Conservation (phyloP, 23 tunicate genomes). For the Halocynthia roretzi region DNA sequence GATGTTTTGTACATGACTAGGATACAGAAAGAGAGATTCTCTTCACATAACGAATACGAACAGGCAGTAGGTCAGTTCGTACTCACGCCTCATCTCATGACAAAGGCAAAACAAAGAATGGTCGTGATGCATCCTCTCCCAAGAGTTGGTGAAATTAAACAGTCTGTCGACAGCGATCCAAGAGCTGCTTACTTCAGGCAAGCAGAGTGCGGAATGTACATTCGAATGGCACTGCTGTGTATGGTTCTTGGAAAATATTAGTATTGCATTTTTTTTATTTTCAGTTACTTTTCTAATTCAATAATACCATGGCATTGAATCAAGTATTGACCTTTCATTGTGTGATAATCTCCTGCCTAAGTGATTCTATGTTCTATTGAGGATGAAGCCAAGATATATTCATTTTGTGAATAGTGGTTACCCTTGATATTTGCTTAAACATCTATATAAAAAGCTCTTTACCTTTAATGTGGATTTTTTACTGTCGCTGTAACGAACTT, state of each 20-base stretch:
- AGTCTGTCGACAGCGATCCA: conserved; percentile 87
- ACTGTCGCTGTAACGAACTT: too few species aligned
- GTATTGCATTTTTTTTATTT: too few species aligned
- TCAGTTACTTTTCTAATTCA: too few species aligned
- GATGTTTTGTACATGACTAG: conserved; percentile 93
- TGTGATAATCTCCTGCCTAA: too few species aligned
- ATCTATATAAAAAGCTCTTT: too few species aligned
- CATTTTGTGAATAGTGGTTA: too few species aligned
- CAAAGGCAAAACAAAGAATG: conserved; percentile 81
- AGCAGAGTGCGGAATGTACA: conserved; percentile 82
- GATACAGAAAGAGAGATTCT: conserved; percentile 72
- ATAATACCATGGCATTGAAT: too few species aligned
- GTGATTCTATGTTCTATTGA: too few species aligned
- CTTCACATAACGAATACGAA: conserved; percentile 39
- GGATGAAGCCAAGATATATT: too few species aligned
- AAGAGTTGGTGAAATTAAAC: conserved; percentile 60
- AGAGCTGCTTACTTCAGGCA: conserved; percentile 93
- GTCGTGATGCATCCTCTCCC: conserved; percentile 95
- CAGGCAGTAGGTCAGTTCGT: conserved; percentile 51
- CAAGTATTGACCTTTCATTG: too few species aligned
- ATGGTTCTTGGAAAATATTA: conserved; percentile 66
- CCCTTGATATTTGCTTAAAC: too few species aligned
- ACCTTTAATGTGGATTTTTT: too few species aligned
- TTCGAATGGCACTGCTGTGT: conserved; percentile 86
- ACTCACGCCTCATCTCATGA: conserved; percentile 90